Evolutionary conservation across 2,113 vertebrate genomes (phyloP).

Genomic region (Recurvirostra avosetta): DNA sequence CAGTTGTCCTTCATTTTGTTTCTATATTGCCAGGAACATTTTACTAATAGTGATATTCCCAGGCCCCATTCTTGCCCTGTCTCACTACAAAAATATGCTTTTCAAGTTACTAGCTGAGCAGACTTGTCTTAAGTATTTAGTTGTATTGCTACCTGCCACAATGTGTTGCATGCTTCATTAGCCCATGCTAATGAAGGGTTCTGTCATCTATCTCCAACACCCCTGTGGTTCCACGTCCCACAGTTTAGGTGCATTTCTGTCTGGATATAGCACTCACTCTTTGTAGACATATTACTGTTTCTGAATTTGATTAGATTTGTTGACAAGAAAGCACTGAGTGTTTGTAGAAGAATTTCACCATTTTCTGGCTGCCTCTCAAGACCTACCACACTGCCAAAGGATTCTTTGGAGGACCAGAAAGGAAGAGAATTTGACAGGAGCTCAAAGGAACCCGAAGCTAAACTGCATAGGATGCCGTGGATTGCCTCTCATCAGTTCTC

Average conservation of each 20-base stretch:
- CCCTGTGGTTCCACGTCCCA: background rate
- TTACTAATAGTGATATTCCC: background rate
- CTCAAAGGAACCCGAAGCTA: background rate
- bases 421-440: background rate
- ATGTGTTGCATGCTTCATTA: background rate
- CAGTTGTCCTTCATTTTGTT: background rate
- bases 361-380: background rate
- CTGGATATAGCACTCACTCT: background rate
- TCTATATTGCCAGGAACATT: accelerated
- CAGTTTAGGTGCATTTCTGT: background rate
- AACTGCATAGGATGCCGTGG: background rate
- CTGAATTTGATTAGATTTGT: background rate
- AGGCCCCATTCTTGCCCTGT: background rate
- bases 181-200: background rate
- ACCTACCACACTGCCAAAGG: background rate
- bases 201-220: background rate
- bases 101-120: background rate
- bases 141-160: background rate
- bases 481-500: background rate
- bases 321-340: background rate
- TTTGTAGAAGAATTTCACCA: background rate
- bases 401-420: background rate
- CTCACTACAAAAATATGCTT: background rate
- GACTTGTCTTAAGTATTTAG: background rate
- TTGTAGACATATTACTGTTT: background rate